phyloP scores from a whole-genome alignment of 2,888 invertebrate species.

The Lycocerus yunnanus region DNA sequence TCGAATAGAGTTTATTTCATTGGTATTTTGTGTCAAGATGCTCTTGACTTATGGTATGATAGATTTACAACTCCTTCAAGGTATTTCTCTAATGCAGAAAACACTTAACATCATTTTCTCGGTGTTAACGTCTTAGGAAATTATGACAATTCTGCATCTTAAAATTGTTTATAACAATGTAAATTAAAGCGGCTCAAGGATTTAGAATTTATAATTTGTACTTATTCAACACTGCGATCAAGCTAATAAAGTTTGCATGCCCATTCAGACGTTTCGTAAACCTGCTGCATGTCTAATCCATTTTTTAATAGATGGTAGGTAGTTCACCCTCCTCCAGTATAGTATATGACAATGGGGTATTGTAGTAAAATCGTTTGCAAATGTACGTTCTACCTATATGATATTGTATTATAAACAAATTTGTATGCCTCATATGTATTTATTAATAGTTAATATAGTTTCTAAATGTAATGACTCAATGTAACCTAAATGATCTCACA shows the following conservation, averaged over 20 bases:
- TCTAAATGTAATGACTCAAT: background rate
- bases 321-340: background rate
- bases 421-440: background rate
- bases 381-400: background rate
- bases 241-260: background rate
- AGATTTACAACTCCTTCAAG: background rate
- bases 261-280: background rate
- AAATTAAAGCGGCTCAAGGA: background rate
- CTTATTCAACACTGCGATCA: background rate
- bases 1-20: background rate
- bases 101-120: background rate
- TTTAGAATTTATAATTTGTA: background rate
- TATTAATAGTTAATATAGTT: background rate
- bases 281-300: background rate
- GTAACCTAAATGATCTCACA: slow-evolving; percentile 5
- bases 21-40: background rate
- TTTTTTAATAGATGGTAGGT: background rate
- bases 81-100: background rate
- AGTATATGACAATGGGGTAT: background rate
- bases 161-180: background rate
- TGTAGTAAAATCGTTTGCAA: background rate
- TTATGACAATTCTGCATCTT: background rate
- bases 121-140: no score
- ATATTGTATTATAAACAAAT: background rate
- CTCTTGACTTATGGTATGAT: background rate